phyloP scores from a whole-genome alignment of 2,888 invertebrate genomes.

The Tineola bisselliella region DNA sequence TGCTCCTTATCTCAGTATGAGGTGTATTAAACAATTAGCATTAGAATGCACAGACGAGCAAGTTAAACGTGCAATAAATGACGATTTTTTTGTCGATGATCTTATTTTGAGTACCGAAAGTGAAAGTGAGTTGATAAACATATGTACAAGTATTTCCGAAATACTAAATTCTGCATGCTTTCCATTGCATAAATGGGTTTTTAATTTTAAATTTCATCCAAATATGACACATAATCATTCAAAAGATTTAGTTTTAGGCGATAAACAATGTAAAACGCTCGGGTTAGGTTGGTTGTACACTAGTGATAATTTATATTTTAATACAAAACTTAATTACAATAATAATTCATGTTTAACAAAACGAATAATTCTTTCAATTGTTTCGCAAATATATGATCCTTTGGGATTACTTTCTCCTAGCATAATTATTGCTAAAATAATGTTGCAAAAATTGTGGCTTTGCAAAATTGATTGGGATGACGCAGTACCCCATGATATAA shows the following conservation, averaged over 20 bases:
- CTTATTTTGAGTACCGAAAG: constrained; percentile 20
- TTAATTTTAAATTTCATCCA: constrained; percentile 16
- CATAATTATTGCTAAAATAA: constrained; percentile 20
- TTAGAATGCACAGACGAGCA: constrained; percentile 22
- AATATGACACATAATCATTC: neutral
- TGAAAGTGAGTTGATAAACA: neutral
- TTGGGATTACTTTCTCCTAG: constrained; percentile 20
- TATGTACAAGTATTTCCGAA: constrained; percentile 10
- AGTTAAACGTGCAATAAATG: constrained; percentile 19
- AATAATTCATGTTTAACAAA: constrained; percentile 19
- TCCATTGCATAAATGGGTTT: constrained; percentile 20
- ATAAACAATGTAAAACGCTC: constrained; percentile 18
- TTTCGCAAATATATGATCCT: constrained; percentile 22
- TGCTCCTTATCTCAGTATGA: constrained; percentile 25
- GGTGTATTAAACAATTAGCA: constrained; percentile 25
- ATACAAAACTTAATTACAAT: constrained; percentile 16
- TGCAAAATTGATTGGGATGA: constrained; percentile 22
- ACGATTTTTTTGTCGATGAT: constrained; percentile 23
- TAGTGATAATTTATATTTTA: constrained; percentile 20
- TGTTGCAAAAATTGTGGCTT: constrained; percentile 23
- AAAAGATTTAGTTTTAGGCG: constrained; percentile 18
- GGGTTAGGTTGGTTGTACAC: constrained; percentile 18
- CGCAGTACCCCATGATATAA: constrained; percentile 17
- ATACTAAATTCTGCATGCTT: constrained; percentile 19
- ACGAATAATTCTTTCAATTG: constrained; percentile 19